Evolutionary conservation across 2,113 vertebrate genomes (phyloP), one percentile per base, ranked within the genome.

Genomic region (Prietella phreatophila): DNA sequence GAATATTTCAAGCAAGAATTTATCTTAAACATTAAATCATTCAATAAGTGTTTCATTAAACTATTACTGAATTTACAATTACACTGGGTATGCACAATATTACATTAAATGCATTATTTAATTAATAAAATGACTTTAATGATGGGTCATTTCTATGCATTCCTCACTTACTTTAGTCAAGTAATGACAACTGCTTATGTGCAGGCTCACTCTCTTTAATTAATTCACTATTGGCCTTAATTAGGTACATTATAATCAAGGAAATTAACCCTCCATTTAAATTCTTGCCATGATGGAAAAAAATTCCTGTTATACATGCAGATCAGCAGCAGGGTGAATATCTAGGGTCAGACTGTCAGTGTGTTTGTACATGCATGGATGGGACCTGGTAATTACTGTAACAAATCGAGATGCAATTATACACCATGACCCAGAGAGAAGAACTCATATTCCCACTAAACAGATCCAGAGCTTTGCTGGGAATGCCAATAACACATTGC

Each of bases 331-430:
- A 65, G 55, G 25, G 25, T 58, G 80, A 47, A 58, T 9, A 47
- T 85, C 30, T 58, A 15, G 83, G 73, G 76, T 58, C 15, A 25
- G 63, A 56, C n/a, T 3, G 3, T 50, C 15, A 65, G 75, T 67
- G 42, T 67, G 60, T 7, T n/a, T 81, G 14, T 15, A 27, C 78
- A 39, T 56, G 53, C 65, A 82, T 60, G 65, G 25, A 56, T 63
- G 7, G 8, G 10, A 47, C 55, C 56, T 65, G 42, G 58, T 87
- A 87, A 87, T 89, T 81, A 89, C 67, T 73, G 13, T 15, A 53
- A 79, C 73, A 71, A 85, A 81, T 81, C 5, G 58, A 85, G 85
- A 75, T 67, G 50, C 73, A 84, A 84, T 84, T 87, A 80, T 30
- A 53, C 19, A 9, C 30, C 75, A 82, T 47, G 56, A 61, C 50